Base-by-base conservation (phyloP, 1,140 invertebrate species). In the Cherax destructor region DNA sequence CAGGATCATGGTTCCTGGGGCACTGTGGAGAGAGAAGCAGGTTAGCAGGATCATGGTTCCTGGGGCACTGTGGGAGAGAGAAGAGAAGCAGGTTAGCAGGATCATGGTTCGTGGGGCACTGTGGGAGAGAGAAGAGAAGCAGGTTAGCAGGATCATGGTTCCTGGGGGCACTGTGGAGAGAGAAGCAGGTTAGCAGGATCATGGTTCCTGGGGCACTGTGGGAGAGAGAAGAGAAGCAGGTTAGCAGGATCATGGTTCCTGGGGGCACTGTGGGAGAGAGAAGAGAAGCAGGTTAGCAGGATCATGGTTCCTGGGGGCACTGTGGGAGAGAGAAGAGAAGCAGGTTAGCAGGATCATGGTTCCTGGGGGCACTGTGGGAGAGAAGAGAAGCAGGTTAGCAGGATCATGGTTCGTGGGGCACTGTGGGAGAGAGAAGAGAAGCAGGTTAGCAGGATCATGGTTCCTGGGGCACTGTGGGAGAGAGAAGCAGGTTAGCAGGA, bases 61-160 rank as follows among this genome's bases (percentile, higher is more conserved):
- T 1, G 92, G 92, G 11, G 92, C 16, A 89, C 92, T 92, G 88
- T 7, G 24, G 6, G 11, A 13, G 52, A 56, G 52, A 56, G 1
- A 41, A 41, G 30, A 41, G 30, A 2, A 2, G 30, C 30, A 41
- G 30, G 30, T 41, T n/a, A n/a, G n/a, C n/a, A n/a, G n/a, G n/a
- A n/a, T 74, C 52, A 92, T 49, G 77, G 50, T 56, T 16, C 84
- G 30, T 1, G 92, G 92, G 11, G 92, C 16, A 89, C 92, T 92
- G 88, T 7, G 24, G 6, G 11, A 13, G 52, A 56, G 52, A 56
- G 1, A 41, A 41, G 30, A 41, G 30, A 2, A 2, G 30, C 30
- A 41, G 30, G 30, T 41, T n/a, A n/a, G n/a, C n/a, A n/a, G n/a
- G n/a, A n/a, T 74, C 52, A 92, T 49, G 77, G 50, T 56, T 16